Evolutionary conservation across 2,797 vertebrate genomes (phyloP).

Genomic region (Chelon auratus): DNA sequence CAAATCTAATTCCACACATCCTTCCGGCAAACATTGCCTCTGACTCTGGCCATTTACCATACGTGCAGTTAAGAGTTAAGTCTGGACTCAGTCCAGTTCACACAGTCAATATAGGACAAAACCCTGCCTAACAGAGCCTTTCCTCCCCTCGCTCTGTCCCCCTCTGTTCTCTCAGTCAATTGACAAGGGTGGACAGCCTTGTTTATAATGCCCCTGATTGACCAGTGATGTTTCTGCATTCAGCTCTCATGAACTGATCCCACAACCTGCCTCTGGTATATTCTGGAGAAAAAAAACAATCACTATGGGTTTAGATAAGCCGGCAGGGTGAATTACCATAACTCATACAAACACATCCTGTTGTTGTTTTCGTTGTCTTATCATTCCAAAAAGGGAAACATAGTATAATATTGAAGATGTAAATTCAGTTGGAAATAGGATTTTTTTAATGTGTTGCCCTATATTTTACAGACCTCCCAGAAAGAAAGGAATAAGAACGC

Average conservation of each 20-base stretch:
- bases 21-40: conserved; percentile 2
- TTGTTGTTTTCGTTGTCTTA: too few relatives aligned
- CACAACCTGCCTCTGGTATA: background rate
- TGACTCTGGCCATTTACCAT: background rate
- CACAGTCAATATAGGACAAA: conserved; percentile 19
- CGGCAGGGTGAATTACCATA: background rate
- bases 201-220: background rate
- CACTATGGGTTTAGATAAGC: background rate
- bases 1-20: background rate
- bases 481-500: background rate
- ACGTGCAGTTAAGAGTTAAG: background rate
- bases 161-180: conserved; percentile 7
- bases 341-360: background rate
- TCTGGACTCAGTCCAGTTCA: conserved; percentile 25
- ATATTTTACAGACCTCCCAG: background rate
- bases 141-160: conserved; percentile 20
- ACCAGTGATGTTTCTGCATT: background rate
- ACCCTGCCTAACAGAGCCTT: conserved; percentile 4
- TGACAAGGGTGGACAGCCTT: background rate
- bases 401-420: background rate
- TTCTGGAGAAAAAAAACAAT: background rate
- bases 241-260: conserved; percentile 4
- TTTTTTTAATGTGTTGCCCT: background rate
- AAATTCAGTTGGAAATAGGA: background rate
- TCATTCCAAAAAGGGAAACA: background rate